phyloP scores from a whole-genome alignment of 2,113 vertebrate genomes.

The Falco punctatus region DNA sequence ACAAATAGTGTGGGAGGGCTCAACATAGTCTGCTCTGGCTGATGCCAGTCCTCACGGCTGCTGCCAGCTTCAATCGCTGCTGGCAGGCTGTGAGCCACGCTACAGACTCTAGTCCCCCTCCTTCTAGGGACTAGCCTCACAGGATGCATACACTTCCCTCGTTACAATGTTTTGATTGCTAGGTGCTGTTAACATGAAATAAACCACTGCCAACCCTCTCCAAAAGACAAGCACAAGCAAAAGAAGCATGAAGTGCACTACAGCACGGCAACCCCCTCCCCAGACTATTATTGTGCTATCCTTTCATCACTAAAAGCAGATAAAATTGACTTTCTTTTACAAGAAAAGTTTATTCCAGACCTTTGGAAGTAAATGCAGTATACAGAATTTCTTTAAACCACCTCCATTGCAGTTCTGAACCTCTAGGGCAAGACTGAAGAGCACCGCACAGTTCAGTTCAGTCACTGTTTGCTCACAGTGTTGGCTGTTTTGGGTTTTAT shows the following conservation, averaged over 20 bases:
- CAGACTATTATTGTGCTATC: background rate
- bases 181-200: background rate
- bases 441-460: background rate
- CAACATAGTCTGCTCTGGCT: background rate
- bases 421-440: background rate
- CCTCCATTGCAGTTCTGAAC: background rate
- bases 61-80: background rate
- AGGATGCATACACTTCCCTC: background rate
- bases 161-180: too few relatives aligned
- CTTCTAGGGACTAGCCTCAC: too few relatives aligned
- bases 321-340: background rate
- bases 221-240: background rate
- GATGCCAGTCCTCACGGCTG: background rate
- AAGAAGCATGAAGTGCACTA: background rate
- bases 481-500: background rate
- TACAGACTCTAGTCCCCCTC: too few relatives aligned
- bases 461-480: background rate
- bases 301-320: background rate
- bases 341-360: background rate
- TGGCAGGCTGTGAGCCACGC: background rate
- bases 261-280: fast-evolving
- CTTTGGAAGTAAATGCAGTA: background rate
- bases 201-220: background rate
- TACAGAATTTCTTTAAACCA: background rate
- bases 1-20: background rate